These are phyloP conservation scores for Sinohyriopsis cumingii DNA, from an alignment of 2,888 invertebrate genomes.

Conservation along the genomic window DNA sequence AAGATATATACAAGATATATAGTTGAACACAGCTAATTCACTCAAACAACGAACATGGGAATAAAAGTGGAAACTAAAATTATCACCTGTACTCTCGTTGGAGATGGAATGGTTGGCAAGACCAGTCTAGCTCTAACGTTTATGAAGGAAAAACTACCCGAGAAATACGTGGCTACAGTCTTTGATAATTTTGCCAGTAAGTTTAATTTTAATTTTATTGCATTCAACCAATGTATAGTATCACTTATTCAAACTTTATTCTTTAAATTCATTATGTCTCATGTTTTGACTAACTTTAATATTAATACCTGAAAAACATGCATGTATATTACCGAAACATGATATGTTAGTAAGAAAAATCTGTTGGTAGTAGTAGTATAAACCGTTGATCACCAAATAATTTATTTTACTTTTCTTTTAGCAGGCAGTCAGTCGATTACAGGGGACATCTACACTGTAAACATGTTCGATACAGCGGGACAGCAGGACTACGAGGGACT, in stretches of 20 bases:
- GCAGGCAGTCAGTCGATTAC: slow-evolving; percentile 46
- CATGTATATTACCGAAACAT: too few relatives aligned
- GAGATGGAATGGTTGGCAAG: slow-evolving; percentile 58
- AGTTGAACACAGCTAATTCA: too few relatives aligned
- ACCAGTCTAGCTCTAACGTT: slow-evolving; percentile 47
- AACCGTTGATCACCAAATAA: too few relatives aligned
- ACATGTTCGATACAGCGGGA: slow-evolving; percentile 57
- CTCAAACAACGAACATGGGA: neutral
- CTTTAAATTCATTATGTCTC: too few relatives aligned
- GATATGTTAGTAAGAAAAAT: too few relatives aligned
- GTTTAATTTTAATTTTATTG: neutral
- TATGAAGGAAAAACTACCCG: slow-evolving; percentile 16
- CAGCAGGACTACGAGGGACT: slow-evolving; percentile 53
- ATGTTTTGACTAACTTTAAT: too few relatives aligned
- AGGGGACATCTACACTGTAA: slow-evolving; percentile 52
- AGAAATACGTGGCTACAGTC: slow-evolving; percentile 44
- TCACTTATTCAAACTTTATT: too few relatives aligned
- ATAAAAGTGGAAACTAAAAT: slow-evolving; percentile 2
- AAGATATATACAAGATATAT: too few relatives aligned
- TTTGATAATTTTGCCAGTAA: slow-evolving; percentile 54
- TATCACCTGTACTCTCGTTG: slow-evolving; percentile 49
- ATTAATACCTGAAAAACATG: too few relatives aligned
- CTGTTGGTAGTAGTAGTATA: too few relatives aligned
- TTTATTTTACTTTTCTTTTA: slow-evolving; percentile 2
- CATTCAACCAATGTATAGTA: too few relatives aligned